Conservation (phyloP, 2,888 invertebrate species). For the Agrotis ipsilon region DNA sequence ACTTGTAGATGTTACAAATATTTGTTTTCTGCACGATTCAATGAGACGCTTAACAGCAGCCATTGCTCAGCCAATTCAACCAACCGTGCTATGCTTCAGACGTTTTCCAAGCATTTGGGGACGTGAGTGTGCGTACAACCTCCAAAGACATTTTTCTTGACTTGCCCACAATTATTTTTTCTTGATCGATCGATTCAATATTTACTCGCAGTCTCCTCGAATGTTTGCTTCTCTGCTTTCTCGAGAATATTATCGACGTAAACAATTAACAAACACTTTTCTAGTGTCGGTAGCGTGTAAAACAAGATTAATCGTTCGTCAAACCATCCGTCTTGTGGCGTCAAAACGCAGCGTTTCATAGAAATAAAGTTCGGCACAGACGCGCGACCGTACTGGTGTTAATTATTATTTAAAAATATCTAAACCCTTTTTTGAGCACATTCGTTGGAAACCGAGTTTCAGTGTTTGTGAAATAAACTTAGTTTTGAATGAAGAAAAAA, state of each 20-base stretch:
- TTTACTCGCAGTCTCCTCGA: conserved; percentile 1
- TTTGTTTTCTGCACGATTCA: no score
- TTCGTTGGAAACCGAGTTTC: no score
- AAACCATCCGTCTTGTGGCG: conserved; percentile 67
- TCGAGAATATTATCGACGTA: conserved; percentile 33
- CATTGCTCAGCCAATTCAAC: no score
- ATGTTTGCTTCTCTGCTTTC: conserved; percentile 16
- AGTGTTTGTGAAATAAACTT: no score
- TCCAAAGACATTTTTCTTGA: neutral
- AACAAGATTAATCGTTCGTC: conserved; percentile 69
- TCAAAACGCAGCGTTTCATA: conserved; percentile 47
- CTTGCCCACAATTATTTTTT: neutral
- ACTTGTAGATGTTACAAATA: no score
- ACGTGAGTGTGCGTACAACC: no score
- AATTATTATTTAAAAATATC: no score
- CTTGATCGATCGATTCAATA: conserved; percentile 24
- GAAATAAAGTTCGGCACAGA: conserved; percentile 10
- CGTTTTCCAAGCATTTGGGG: no score
- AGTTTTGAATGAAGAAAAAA: no score
- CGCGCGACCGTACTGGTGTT: neutral
- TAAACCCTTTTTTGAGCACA: no score
- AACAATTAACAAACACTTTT: conserved; percentile 66
- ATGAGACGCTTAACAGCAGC: no score
- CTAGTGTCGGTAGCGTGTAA: conserved; percentile 54
- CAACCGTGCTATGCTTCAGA: no score